These are phyloP conservation scores for Conus canariensis DNA, from an alignment of 2,888 invertebrate species.

Conservation along the genomic window DNA sequence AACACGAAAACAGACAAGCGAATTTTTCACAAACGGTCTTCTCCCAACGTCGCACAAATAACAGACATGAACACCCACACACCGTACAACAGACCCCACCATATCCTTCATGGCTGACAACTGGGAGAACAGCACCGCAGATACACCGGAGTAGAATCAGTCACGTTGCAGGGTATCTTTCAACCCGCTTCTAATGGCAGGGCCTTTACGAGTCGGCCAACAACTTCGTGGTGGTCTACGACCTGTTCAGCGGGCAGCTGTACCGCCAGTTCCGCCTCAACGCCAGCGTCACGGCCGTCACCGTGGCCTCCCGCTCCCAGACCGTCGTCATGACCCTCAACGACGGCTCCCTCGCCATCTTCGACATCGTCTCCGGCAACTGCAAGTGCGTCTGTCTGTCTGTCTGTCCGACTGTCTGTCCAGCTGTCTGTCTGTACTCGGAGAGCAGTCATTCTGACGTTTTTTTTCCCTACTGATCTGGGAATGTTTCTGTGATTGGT, in stretches of 20 bases:
- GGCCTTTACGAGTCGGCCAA: slow-evolving; percentile 75
- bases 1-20: too few relatives aligned
- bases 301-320: slow-evolving; percentile 90
- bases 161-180: too few relatives aligned
- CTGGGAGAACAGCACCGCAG: too few relatives aligned
- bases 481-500: too few relatives aligned
- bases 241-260: slow-evolving; percentile 91
- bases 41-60: too few relatives aligned
- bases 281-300: slow-evolving; percentile 90
- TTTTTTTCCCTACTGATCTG: too few relatives aligned
- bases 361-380: slow-evolving; percentile 90
- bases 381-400: slow-evolving; percentile 63
- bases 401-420: background rate
- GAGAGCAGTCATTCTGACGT: background rate
- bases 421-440: background rate
- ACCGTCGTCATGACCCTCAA: slow-evolving; percentile 91
- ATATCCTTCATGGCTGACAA: too few relatives aligned
- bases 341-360: slow-evolving; percentile 89
- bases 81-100: too few relatives aligned
- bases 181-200: slow-evolving; percentile 43
- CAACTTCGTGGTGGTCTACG: slow-evolving; percentile 94
- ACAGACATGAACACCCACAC: too few relatives aligned
- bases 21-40: too few relatives aligned
- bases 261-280: slow-evolving; percentile 96
- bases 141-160: too few relatives aligned